A percentile compares a stretch with the other conserved stretches of the same genome.
Conservation (phyloP, 2,888 invertebrate genomes). For the Pachymerium ferrugineum region DNA sequence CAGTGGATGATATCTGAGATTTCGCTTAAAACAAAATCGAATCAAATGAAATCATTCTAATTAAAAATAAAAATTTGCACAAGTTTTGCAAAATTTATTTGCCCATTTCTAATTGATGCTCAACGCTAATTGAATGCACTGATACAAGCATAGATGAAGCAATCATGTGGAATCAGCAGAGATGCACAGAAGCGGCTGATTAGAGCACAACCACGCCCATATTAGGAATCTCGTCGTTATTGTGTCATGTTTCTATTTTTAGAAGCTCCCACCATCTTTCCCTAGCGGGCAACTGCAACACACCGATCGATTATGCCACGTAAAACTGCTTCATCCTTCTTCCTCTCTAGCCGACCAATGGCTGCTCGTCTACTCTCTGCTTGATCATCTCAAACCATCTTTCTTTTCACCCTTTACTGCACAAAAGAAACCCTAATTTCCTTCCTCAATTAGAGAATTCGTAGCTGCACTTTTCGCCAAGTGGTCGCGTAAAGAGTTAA, state of each 20-base stretch:
- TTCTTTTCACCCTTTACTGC: background rate
- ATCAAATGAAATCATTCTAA: too few species aligned
- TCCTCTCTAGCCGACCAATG: background rate
- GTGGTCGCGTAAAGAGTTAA: background rate
- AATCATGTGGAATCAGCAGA: constrained; percentile 11
- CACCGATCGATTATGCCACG: constrained; percentile 23
- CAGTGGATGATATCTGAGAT: too few species aligned
- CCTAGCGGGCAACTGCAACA: constrained; percentile 25
- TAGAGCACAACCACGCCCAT: constrained; percentile 13
- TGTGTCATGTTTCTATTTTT: constrained; percentile 25
- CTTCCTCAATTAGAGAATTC: constrained; percentile 1
- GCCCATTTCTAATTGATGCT: background rate
- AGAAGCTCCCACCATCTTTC: constrained; percentile 5
- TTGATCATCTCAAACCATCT: background rate
- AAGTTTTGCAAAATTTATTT: background rate
- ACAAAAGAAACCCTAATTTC: background rate
- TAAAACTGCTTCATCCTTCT: background rate
- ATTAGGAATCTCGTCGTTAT: background rate
- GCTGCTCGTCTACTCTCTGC: background rate
- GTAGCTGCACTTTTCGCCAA: background rate
- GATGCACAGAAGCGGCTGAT: constrained; percentile 14
- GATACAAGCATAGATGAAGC: constrained; percentile 20
- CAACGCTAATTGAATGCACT: background rate
- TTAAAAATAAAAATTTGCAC: background rate
- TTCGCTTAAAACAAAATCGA: too few species aligned